phyloP scores from a whole-genome alignment of 2,797 vertebrate genomes.

The Huso huso region DNA sequence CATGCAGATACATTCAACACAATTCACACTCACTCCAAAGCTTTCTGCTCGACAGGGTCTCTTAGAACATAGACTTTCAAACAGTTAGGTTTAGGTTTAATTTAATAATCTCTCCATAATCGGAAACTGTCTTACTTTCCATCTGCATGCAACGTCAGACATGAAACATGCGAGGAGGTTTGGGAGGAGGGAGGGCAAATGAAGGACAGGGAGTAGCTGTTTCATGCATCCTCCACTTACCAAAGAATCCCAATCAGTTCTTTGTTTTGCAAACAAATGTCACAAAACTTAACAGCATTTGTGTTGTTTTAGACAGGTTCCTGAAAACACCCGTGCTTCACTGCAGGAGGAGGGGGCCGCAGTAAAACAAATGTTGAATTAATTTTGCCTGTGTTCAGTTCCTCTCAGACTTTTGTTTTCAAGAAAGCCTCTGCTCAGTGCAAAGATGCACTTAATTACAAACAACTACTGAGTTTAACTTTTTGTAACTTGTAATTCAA shows the following conservation, averaged over 20 bases:
- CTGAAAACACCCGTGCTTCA: slow-evolving; percentile 21
- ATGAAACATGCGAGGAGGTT: background rate
- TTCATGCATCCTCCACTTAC: slow-evolving; percentile 64
- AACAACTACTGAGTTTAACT: too few relatives aligned
- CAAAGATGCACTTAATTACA: too few relatives aligned
- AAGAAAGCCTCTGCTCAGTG: too few relatives aligned
- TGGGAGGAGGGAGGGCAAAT: slow-evolving; percentile 7
- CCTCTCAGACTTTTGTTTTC: too few relatives aligned
- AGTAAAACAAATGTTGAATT: slow-evolving; percentile 9
- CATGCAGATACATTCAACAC: too few relatives aligned
- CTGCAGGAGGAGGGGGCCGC: slow-evolving; percentile 40
- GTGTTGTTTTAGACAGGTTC: slow-evolving; percentile 11
- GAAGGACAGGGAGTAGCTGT: slow-evolving; percentile 35
- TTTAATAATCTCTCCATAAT: too few relatives aligned
- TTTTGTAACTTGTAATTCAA: too few relatives aligned
- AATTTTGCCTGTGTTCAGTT: too few relatives aligned
- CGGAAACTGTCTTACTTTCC: background rate
- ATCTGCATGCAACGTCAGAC: background rate
- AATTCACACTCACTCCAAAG: too few relatives aligned
- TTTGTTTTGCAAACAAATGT: slow-evolving; percentile 46
- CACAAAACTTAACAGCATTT: slow-evolving; percentile 17
- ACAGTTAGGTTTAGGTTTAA: too few relatives aligned
- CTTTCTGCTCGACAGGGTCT: too few relatives aligned
- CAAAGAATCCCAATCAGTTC: slow-evolving; percentile 65
- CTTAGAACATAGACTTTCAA: too few relatives aligned